phyloP scores from a whole-genome alignment of 2,888 invertebrate species.

The Dolichopus griseipennis region DNA sequence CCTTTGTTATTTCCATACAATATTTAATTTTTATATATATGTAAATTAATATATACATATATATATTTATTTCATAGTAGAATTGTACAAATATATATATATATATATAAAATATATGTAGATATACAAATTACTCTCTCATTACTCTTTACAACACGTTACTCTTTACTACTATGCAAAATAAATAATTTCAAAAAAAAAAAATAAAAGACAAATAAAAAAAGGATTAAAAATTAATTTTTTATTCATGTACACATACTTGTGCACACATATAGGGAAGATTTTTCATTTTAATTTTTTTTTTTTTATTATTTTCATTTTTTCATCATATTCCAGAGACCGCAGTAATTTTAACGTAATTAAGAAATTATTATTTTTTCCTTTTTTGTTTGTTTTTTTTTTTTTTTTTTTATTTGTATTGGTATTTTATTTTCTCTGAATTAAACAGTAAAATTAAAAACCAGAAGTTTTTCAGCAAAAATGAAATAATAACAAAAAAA shows the following conservation, averaged over 20 bases:
- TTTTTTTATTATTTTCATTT: neutral
- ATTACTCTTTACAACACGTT: too few species aligned
- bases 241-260: neutral
- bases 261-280: neutral
- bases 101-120: too few species aligned
- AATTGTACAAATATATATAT: too few species aligned
- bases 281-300: neutral
- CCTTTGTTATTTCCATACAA: too few species aligned
- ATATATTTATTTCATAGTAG: too few species aligned
- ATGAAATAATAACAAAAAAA: neutral
- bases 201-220: neutral
- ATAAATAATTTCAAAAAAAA: too few species aligned
- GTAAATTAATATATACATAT: too few species aligned
- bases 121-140: too few species aligned
- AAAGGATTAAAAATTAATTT: neutral
- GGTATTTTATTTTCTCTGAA: neutral
- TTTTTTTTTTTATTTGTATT: neutral
- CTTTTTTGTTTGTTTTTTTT: neutral
- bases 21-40: too few species aligned
- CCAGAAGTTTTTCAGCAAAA: neutral
- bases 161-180: too few species aligned
- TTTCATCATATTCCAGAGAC: neutral
- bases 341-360: slow-evolving; percentile 6
- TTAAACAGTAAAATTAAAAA: neutral
- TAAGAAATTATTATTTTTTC: neutral